Percentiles rank a stretch among this genome's conserved stretches.
These are phyloP conservation scores for Anastrepha ludens DNA, from an alignment of 1,140 invertebrate species.

Conservation along the genomic window DNA sequence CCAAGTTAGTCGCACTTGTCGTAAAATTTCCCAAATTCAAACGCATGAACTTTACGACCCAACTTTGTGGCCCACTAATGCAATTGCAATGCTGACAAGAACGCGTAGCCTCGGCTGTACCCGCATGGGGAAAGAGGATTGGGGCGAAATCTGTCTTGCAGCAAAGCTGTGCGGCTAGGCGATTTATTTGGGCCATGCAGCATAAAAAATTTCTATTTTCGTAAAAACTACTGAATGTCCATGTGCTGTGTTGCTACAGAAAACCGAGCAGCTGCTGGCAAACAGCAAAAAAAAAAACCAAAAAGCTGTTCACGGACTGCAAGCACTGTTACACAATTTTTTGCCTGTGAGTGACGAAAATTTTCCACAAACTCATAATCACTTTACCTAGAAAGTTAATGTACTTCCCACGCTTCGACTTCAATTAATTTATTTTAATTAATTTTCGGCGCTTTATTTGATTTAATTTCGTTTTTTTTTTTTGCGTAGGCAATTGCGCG, in stretches of 20 bases:
- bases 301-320: no score
- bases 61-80: neutral
- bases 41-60: constrained; percentile 17
- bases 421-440: neutral
- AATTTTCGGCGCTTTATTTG: neutral
- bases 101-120: neutral
- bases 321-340: no score
- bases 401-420: constrained; percentile 31
- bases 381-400: neutral
- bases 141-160: neutral
- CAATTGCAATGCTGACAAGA: neutral
- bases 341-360: neutral
- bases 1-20: neutral
- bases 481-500: neutral
- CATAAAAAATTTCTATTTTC: neutral
- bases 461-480: neutral
- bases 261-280: no score
- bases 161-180: neutral
- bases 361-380: neutral
- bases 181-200: neutral
- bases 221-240: neutral
- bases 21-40: neutral
- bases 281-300: no score
- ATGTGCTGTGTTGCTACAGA: no score
- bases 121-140: neutral